phyloP scores from a whole-genome alignment of 2,797 vertebrate species.

The Phalanger gymnotis region DNA sequence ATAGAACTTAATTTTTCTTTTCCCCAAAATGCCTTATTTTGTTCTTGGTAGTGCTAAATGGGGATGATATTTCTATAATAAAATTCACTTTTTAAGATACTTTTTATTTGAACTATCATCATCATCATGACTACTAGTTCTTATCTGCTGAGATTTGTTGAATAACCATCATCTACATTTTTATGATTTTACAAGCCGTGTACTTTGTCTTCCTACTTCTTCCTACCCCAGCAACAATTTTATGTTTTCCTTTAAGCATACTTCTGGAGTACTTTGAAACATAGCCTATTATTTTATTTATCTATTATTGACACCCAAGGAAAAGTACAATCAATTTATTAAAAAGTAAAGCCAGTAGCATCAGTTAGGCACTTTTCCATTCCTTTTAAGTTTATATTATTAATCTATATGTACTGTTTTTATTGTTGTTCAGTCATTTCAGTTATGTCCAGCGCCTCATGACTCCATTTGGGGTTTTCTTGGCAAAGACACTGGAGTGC shows the following conservation, averaged over 20 bases:
- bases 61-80: not conserved
- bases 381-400: not conserved
- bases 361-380: not conserved
- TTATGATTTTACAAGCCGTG: not conserved
- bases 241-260: not conserved
- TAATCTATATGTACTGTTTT: not conserved
- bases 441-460: not conserved
- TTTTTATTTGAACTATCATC: not conserved
- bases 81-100: not conserved
- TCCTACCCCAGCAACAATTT: not conserved
- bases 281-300: too few species aligned
- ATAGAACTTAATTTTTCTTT: not conserved
- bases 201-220: not conserved
- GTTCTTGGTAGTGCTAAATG: not conserved
- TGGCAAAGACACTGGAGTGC: not conserved
- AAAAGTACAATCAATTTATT: not conserved
- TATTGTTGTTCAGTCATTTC: not conserved
- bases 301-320: not conserved
- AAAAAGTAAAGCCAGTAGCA: not conserved
- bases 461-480: not conserved
- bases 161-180: not conserved
- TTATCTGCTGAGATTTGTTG: not conserved
- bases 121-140: not conserved
- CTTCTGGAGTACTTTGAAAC: not conserved
- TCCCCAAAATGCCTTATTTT: not conserved